These are phyloP conservation scores for Malurus elegans DNA, from an alignment of 2,113 vertebrate species.

Conservation along the genomic window DNA sequence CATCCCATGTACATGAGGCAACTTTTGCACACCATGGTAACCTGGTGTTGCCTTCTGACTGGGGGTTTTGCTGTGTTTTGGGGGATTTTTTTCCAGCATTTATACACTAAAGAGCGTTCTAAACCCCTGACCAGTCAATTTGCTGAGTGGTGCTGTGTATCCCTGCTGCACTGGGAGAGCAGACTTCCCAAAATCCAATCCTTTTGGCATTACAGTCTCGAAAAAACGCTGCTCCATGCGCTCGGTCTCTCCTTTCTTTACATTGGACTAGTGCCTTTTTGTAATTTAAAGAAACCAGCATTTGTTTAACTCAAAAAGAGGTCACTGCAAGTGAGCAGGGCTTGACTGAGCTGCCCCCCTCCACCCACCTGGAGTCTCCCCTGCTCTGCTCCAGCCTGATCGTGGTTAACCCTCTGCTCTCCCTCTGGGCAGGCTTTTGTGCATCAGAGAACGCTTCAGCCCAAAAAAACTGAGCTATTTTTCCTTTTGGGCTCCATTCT, in stretches of 20 bases:
- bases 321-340: background rate
- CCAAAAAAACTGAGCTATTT: background rate
- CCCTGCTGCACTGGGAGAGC: background rate
- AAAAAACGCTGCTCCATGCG: background rate
- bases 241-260: slow-evolving; percentile 55
- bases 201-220: background rate
- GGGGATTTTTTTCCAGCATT: accelerated
- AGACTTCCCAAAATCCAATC: background rate
- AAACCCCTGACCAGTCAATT: background rate
- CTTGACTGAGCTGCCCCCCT: background rate
- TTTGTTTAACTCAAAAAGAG: slow-evolving; percentile 39
- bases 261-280: slow-evolving; percentile 54
- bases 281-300: slow-evolving; percentile 55
- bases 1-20: background rate
- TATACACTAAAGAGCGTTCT: accelerated
- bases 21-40: background rate
- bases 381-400: background rate
- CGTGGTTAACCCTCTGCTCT: background rate
- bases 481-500: background rate
- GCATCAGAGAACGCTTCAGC: background rate
- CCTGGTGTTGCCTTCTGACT: background rate
- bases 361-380: background rate
- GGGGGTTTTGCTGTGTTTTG: background rate
- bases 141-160: background rate
- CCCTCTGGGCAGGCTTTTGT: background rate